phyloP scores from a whole-genome alignment of 2,113 vertebrate species.

The Elephas maximus region DNA sequence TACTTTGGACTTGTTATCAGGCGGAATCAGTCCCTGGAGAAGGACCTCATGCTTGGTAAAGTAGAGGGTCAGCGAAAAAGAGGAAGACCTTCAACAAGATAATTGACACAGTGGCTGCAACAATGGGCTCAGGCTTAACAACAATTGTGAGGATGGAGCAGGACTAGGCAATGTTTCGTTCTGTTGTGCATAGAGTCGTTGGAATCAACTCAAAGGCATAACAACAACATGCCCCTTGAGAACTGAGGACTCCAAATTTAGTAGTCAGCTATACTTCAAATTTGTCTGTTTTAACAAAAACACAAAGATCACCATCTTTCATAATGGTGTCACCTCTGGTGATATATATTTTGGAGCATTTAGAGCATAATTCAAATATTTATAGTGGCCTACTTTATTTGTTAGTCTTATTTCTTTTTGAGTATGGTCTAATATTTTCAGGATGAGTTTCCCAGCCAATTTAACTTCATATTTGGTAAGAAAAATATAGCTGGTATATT shows the following conservation, averaged over 20 bases:
- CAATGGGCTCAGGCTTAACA: no score
- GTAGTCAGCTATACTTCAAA: background rate
- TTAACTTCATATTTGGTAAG: conserved; percentile 47
- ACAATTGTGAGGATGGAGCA: no score
- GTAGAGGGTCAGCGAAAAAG: no score
- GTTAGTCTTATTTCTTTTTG: background rate
- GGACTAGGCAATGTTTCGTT: no score
- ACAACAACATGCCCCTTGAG: background rate
- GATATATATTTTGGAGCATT: background rate
- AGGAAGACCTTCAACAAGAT: no score
- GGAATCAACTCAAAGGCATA: no score
- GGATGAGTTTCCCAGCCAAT: background rate
- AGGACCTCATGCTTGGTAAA: no score
- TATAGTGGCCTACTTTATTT: background rate
- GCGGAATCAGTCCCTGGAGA: no score
- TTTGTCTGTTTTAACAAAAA: conserved; percentile 3
- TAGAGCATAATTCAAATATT: conserved; percentile 25
- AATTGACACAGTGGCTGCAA: no score
- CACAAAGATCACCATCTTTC: background rate
- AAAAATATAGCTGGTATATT: background rate
- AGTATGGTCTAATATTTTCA: background rate
- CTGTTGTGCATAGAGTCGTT: no score
- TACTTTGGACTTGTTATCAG: no score
- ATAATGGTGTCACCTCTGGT: background rate
- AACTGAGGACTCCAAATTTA: background rate